Percentiles rank a stretch among this genome's conserved stretches.
Conservation (phyloP, 2,888 invertebrate species). For the Spatulosminthurus flaviceps region DNA sequence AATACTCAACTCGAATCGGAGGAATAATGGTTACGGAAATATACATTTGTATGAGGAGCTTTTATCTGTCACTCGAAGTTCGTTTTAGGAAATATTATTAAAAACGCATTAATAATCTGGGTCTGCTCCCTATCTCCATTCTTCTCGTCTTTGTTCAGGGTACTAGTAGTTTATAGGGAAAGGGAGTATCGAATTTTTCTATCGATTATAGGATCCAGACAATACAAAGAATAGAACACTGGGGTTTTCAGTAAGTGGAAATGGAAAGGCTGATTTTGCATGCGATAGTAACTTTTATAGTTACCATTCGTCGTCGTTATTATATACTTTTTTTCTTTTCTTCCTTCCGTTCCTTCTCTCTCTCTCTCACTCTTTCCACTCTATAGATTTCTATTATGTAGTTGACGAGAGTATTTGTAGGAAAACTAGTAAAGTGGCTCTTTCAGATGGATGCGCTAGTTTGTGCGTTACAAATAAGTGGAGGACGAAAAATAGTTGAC, state of each 20-base stretch:
- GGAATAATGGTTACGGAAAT: slow-evolving; percentile 6
- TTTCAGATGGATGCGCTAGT: background rate
- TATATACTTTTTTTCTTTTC: background rate
- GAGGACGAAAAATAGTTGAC: background rate
- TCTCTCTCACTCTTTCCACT: background rate
- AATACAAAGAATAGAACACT: slow-evolving; percentile 7
- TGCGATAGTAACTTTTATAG: slow-evolving; percentile 18
- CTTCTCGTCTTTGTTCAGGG: slow-evolving; percentile 7
- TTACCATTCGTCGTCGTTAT: background rate
- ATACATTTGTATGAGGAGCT: background rate
- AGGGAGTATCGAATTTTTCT: background rate
- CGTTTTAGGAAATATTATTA: slow-evolving; percentile 14
- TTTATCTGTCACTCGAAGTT: slow-evolving; percentile 13
- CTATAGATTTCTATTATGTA: slow-evolving; percentile 2
- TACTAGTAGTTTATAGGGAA: background rate
- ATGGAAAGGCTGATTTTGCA: slow-evolving; percentile 18
- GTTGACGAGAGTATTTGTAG: slow-evolving; percentile 4
- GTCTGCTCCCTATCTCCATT: background rate
- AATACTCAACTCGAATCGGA: no score
- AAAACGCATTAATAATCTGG: slow-evolving; percentile 18
- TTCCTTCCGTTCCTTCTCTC: background rate
- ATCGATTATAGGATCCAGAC: slow-evolving; percentile 14
- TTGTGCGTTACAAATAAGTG: slow-evolving; percentile 2
- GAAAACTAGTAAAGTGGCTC: background rate
- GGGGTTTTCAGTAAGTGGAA: slow-evolving; percentile 10